These are phyloP conservation scores for Pristis pectinata DNA, from an alignment of 2,797 vertebrate genomes.

Conservation along the genomic window DNA sequence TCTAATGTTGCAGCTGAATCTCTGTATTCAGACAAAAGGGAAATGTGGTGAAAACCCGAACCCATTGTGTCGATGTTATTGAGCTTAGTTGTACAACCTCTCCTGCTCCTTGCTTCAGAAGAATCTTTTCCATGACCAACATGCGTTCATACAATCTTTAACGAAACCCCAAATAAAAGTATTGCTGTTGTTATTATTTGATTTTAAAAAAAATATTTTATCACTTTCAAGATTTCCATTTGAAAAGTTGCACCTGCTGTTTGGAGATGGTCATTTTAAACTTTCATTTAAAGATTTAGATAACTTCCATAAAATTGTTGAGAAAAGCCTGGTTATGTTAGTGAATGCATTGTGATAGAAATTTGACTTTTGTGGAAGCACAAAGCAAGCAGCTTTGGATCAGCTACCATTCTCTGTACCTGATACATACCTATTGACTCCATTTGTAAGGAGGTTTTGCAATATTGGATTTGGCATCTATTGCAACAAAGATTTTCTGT, in stretches of 20 bases:
- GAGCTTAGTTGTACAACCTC: background rate
- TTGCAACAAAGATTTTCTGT: background rate
- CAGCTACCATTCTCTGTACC: background rate
- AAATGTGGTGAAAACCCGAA: background rate
- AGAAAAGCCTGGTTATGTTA: background rate
- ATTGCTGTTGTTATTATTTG: background rate
- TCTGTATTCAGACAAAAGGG: background rate
- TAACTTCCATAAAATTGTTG: background rate
- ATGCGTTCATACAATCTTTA: background rate
- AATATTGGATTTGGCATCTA: too few species aligned
- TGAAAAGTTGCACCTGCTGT: background rate
- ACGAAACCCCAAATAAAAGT: background rate
- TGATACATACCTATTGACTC: too few species aligned
- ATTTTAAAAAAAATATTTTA: background rate
- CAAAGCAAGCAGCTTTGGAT: background rate
- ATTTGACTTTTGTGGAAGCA: background rate
- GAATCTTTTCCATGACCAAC: background rate
- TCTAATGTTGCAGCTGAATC: background rate
- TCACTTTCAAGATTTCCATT: background rate
- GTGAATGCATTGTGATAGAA: background rate
- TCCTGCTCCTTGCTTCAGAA: background rate
- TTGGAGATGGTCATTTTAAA: background rate
- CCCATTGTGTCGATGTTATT: background rate
- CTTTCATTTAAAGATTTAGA: background rate
- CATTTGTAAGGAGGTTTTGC: too few species aligned